Evolutionary conservation across 2,113 vertebrate species (phyloP).

Genomic region (Choloepus hoffmanni): DNA sequence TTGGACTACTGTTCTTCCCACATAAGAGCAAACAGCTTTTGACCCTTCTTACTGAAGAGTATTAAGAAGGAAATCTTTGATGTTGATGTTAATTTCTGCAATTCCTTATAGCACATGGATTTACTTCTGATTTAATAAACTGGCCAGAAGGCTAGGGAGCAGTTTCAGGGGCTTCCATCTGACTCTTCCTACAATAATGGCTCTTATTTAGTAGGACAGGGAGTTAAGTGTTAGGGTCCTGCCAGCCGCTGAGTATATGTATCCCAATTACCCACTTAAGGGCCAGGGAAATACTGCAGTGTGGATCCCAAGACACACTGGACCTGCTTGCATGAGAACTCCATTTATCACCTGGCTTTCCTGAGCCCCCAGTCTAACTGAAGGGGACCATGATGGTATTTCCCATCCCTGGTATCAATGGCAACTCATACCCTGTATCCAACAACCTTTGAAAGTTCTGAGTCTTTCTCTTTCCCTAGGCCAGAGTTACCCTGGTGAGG

Average conservation of each 20-base stretch:
- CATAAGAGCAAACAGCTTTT: background rate
- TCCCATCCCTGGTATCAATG: background rate
- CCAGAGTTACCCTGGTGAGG: background rate
- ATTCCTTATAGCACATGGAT: background rate
- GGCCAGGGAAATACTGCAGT: background rate
- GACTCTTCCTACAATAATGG: background rate
- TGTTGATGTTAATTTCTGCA: background rate
- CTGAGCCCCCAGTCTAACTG: background rate
- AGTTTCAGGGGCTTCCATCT: background rate
- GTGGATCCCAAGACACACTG: background rate
- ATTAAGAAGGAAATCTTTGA: background rate
- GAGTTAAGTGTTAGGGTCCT: background rate
- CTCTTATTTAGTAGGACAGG: background rate
- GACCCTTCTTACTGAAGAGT: background rate
- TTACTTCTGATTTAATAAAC: constrained; percentile 32
- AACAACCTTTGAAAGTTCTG: background rate
- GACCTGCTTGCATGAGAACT: background rate
- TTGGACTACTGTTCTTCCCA: background rate
- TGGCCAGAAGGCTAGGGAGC: background rate
- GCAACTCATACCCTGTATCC: background rate
- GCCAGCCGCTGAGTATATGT: background rate
- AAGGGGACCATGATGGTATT: background rate
- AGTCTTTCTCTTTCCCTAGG: background rate
- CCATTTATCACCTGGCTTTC: background rate
- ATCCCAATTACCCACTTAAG: background rate